Base-by-base conservation (phyloP, 1,140 invertebrate genomes). In the Fopius arisanus region DNA sequence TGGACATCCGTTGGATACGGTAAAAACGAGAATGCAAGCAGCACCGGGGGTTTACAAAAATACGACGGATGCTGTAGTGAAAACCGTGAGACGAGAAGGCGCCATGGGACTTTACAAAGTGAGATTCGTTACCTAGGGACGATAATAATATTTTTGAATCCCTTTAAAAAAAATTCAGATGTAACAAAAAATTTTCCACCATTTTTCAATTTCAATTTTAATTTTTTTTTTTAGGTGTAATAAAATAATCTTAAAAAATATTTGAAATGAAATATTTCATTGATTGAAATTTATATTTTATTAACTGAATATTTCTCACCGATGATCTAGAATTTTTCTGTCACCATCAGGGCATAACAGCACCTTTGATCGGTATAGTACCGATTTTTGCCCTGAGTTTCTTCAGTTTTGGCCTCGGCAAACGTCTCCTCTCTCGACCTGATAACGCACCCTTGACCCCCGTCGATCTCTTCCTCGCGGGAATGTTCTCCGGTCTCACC, bases 351-450 rank as follows among this genome's bases (percentile, higher is more conserved):
- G 83, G 83, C n/a, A 83, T 85, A 80, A 80, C 54, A 29, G 82
- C 83, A 37, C 84, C 83, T 5, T 76, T 85, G 12, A 75, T 81
- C 28, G 83, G 81, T 28, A 79, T 84, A 21, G 80, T 80, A 21
- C 84, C 84, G 21, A 84, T 85, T 37, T 85, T 84, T 73, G 84
- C 93, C 3, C 82, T 93, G 3, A 92, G 91, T 82, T 94, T 93
- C 81, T 88, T 92, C 74, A 92, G 92, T n/a, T 93, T 90, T 87
- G 90, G 91, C 33, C 77, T 93, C 28, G 92, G 92, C 3, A 91
- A 92, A 80, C 87, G 31, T 7, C 74, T 92, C 6, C 6, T 40
- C 90, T 41, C 78, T 21, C 88, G 74, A 37, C 81, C 7, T 29
- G 79, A 91, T 26, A 91, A 91, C 83, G 90, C 77, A 67, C 41